Percentiles rank a stretch among this genome's conserved stretches.
These are phyloP conservation scores for Shargacucullia verbasci DNA, from an alignment of 2,888 invertebrate genomes.

Conservation along the genomic window DNA sequence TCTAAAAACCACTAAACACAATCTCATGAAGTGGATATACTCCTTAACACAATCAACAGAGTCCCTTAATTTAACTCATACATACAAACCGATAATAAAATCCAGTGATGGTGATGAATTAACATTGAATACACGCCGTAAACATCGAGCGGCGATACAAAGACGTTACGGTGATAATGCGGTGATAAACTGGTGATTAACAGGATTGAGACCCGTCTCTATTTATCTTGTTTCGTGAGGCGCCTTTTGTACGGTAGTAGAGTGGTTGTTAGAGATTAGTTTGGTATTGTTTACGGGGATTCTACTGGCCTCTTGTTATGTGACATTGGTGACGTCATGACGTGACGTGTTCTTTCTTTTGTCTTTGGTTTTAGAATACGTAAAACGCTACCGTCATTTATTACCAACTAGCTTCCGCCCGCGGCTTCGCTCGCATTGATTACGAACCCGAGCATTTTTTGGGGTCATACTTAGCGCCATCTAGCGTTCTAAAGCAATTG, in stretches of 20 bases:
- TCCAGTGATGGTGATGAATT: conserved; percentile 35
- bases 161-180: conserved; percentile 40
- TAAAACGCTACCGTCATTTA: too few relatives aligned
- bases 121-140: conserved; percentile 47
- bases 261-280: conserved; percentile 8
- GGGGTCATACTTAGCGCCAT: too few relatives aligned
- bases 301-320: too few relatives aligned
- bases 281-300: not conserved
- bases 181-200: conserved; percentile 32
- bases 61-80: conserved; percentile 18
- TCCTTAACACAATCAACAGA: conserved; percentile 13
- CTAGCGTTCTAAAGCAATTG: too few relatives aligned
- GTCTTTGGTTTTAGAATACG: too few relatives aligned
- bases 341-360: too few relatives aligned
- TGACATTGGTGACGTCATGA: too few relatives aligned
- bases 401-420: too few relatives aligned
- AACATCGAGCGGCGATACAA: conserved; percentile 43
- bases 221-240: conserved; percentile 19
- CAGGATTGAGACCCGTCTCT: not conserved
- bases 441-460: too few relatives aligned
- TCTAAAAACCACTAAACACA: too few relatives aligned
- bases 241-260: conserved; percentile 4
- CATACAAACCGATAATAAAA: conserved; percentile 28
- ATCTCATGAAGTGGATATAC: not conserved
- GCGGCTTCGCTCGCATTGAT: too few relatives aligned